Conservation (phyloP, 2,888 invertebrate genomes). For the Teleiodes luculella region DNA sequence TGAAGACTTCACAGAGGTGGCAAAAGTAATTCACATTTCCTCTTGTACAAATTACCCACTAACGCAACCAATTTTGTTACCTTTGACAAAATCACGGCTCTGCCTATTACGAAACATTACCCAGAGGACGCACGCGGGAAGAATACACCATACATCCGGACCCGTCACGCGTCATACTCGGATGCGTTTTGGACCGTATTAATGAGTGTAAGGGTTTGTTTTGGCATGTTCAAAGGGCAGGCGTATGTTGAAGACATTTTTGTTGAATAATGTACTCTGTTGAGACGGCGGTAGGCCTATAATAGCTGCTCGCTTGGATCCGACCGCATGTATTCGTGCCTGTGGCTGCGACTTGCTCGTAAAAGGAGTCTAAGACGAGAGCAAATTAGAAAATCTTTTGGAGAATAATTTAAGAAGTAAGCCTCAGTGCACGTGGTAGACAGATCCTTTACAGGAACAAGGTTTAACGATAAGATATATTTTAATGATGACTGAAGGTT, state of each 20-base stretch:
- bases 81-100: slow-evolving; percentile 75
- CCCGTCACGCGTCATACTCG: slow-evolving; percentile 9
- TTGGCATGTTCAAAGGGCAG: slow-evolving; percentile 47
- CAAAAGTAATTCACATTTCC: slow-evolving; percentile 53
- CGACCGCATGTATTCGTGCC: slow-evolving; percentile 51
- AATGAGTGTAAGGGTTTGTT: slow-evolving; percentile 57
- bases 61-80: slow-evolving; percentile 77
- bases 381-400: slow-evolving; percentile 78
- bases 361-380: slow-evolving; percentile 56
- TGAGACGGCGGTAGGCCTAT: slow-evolving; percentile 55
- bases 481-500: not conserved
- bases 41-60: slow-evolving; percentile 64
- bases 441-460: not conserved
- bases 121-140: slow-evolving; percentile 70
- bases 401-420: slow-evolving; percentile 73
- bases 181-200: slow-evolving; percentile 58
- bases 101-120: slow-evolving; percentile 76
- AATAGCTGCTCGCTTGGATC: slow-evolving; percentile 48
- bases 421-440: slow-evolving; percentile 24
- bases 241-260: slow-evolving; percentile 36
- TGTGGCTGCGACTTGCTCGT: slow-evolving; percentile 46
- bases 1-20: slow-evolving; percentile 38
- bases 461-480: not conserved
- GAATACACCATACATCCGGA: slow-evolving; percentile 44
- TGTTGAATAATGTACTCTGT: slow-evolving; percentile 53